These are phyloP conservation scores for Cottus gobio DNA, from an alignment of 2,113 vertebrate species.

Conservation along the genomic window DNA sequence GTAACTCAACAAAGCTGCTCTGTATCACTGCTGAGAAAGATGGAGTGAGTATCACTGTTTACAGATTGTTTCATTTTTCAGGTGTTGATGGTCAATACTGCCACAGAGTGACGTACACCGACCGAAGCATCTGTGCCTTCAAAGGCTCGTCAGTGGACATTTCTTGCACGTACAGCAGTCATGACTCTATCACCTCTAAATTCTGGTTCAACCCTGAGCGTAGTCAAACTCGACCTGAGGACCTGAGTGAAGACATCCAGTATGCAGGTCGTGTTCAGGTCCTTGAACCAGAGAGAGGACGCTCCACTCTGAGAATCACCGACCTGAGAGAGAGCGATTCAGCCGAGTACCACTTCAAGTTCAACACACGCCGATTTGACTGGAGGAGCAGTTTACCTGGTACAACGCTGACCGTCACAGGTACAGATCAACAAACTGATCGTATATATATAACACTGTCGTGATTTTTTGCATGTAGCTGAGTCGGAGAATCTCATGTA, in stretches of 20 bases:
- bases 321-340: slow-evolving; percentile 37
- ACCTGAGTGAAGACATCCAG: neutral
- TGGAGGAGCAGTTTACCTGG: neutral
- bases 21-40: too few relatives aligned
- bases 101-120: neutral
- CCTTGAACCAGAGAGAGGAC: too few relatives aligned
- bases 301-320: too few relatives aligned
- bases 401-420: slow-evolving; percentile 19
- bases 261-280: too few relatives aligned
- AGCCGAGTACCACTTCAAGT: slow-evolving; percentile 15
- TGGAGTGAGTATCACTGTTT: too few relatives aligned
- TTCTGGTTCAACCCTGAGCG: slow-evolving; percentile 1
- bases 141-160: slow-evolving; percentile 40
- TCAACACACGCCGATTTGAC: rapidly evolving
- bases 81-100: neutral
- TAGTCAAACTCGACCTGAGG: neutral
- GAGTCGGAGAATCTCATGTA: too few relatives aligned
- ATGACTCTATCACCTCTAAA: neutral
- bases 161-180: neutral
- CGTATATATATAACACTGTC: too few relatives aligned
- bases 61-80: neutral
- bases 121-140: slow-evolving; percentile 22
- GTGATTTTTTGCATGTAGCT: too few relatives aligned
- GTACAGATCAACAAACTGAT: slow-evolving; percentile 2
- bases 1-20: too few relatives aligned